These are phyloP conservation scores for Matsumyia berberina DNA, from an alignment of 2,888 invertebrate species.

Conservation along the genomic window DNA sequence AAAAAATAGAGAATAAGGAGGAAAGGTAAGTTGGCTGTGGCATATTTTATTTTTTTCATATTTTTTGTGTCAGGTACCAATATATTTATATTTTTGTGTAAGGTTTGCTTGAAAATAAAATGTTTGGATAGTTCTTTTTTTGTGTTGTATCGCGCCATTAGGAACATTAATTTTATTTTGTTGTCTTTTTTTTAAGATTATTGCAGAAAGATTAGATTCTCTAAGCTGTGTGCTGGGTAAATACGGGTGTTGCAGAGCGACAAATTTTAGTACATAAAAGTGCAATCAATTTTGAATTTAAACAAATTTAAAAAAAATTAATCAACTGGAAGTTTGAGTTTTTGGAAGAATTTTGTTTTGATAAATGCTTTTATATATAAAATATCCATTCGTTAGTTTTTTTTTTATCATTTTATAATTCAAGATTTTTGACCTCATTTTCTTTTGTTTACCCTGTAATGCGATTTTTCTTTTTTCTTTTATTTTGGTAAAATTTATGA, in stretches of 20 bases:
- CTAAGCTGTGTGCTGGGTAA: conserved; percentile 14
- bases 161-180: conserved; percentile 69
- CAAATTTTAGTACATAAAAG: conserved; percentile 42
- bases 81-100: conserved; percentile 76
- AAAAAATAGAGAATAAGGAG: conserved; percentile 25
- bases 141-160: conserved; percentile 72
- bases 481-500: conserved; percentile 32
- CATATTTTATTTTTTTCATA: conserved; percentile 41
- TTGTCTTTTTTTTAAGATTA: conserved; percentile 32
- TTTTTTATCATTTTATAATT: conserved; percentile 7
- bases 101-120: conserved; percentile 78
- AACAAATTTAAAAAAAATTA: conserved; percentile 20
- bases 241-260: conserved; percentile 49
- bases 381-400: conserved; percentile 21
- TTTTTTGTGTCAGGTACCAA: conserved; percentile 74
- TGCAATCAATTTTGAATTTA: conserved; percentile 20
- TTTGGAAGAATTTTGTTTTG: conserved; percentile 67
- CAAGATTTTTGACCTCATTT: conserved; percentile 3
- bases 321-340: conserved; percentile 62
- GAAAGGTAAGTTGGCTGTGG: conserved; percentile 47
- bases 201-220: conserved; percentile 40
- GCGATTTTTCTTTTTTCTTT: conserved; percentile 37
- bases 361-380: conserved; percentile 46
- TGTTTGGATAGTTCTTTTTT: conserved; percentile 78
- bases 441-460: conserved; percentile 11